These are phyloP conservation scores for Argya squamiceps DNA, from an alignment of 2,797 vertebrate species.

Conservation along the genomic window DNA sequence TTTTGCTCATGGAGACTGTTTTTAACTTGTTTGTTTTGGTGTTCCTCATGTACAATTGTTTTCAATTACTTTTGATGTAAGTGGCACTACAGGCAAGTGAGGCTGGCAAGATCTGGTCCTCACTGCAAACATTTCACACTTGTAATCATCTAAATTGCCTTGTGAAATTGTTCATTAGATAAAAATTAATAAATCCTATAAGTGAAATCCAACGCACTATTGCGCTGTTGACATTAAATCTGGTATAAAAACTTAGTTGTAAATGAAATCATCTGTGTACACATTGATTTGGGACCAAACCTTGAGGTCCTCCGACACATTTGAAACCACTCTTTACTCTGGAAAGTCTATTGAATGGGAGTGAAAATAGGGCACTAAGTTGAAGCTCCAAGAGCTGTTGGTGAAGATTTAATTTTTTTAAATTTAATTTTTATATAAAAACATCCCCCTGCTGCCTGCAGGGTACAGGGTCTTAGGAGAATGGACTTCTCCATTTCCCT, in stretches of 20 bases:
- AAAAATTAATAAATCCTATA: slow-evolving; percentile 56
- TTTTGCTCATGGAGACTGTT: background rate
- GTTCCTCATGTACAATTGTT: background rate
- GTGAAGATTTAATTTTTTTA: background rate
- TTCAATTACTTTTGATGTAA: slow-evolving; percentile 23
- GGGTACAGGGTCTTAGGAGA: background rate
- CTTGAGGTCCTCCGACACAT: background rate
- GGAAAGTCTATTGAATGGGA: background rate
- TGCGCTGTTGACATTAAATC: slow-evolving; percentile 38
- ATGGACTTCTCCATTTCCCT: background rate
- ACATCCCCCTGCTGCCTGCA: background rate
- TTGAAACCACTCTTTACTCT: background rate
- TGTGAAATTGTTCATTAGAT: slow-evolving; percentile 60
- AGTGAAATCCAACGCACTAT: background rate
- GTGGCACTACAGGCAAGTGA: slow-evolving; percentile 7
- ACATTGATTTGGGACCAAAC: slow-evolving; percentile 22
- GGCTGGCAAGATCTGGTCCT: slow-evolving; percentile 42
- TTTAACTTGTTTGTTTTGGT: background rate
- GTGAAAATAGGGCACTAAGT: background rate
- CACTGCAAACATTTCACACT: slow-evolving; percentile 28
- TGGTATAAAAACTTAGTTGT: slow-evolving; percentile 5
- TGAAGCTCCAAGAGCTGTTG: background rate
- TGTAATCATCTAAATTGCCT: slow-evolving; percentile 48
- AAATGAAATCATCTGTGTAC: slow-evolving; percentile 12
- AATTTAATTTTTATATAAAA: background rate